Evolutionary conservation across 1,140 invertebrate species (phyloP), one percentile per base, ranked within the genome.

Genomic region (Drosophila chauvacae): DNA sequence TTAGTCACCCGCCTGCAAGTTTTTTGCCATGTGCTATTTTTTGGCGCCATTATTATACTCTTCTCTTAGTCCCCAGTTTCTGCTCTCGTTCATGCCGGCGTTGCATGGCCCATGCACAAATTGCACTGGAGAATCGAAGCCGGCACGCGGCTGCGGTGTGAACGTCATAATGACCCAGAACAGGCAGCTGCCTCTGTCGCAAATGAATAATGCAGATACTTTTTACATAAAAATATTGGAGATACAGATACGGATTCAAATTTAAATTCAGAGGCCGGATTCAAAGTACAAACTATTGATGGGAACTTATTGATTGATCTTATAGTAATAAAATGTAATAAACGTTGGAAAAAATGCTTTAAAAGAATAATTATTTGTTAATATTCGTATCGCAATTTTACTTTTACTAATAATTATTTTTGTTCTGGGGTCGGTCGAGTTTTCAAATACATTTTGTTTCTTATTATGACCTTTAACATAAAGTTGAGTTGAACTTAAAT

Each of bases 151-250:
- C 72, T 66, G 28, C 60, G 41, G 58, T 63, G 59, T 84, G 74
- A 65, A 73, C 77, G 56, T 72, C 68, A 77, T 77, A 45, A 37
- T 72, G 78, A 80, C 78, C 78, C 77, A 76, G 71, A 80, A 70
- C 42, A 23, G 59, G 70, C 75, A 79, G 75, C 63, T 83, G 64
- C 59, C 44, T 39, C 48, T 37, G 45, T 30, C 65, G 50, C 28
- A n/a, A 53, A 68, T 77, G 74, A 77, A 77, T 77, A 77, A 77
- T 77, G 72, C 72, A 68, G 37, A 55, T 37, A 55, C 51, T 55
- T 37, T 23, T 55, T 37, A n/a, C 5, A 47, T 39, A 23, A 39
- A 30, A 37, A 35, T 37, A 33, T 39, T 26, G 11, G 3, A 48
- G 30, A 33, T 64, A 20, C 11, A 48, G 30, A 39, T 51, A 28